phyloP scores from a whole-genome alignment of 1,140 invertebrate species.

The Macrobrachium rosenbergii region DNA sequence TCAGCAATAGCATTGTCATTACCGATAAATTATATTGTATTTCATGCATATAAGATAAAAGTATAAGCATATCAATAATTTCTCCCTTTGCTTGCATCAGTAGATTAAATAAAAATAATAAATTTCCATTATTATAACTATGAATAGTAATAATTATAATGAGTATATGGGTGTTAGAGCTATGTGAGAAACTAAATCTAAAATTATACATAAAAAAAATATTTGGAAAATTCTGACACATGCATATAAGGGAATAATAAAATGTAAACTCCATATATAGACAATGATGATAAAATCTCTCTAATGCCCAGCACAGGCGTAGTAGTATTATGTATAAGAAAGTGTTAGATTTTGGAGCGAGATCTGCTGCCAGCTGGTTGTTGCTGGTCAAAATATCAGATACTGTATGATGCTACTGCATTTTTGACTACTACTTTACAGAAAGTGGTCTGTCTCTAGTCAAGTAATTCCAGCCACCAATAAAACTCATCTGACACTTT shows the following conservation, averaged over 20 bases:
- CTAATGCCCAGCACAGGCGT: constrained; percentile 56
- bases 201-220: constrained; percentile 54
- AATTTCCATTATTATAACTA: constrained; percentile 51
- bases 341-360: constrained; percentile 50
- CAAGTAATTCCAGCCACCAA: not conserved
- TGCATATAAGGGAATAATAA: constrained; percentile 30
- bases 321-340: constrained; percentile 31
- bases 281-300: constrained; percentile 43
- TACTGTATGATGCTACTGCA: not conserved
- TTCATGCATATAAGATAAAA: constrained; percentile 57
- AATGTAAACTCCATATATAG: constrained; percentile 28
- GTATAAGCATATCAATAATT: constrained; percentile 58
- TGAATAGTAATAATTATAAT: constrained; percentile 55
- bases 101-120: constrained; percentile 51
- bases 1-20: constrained; percentile 63
- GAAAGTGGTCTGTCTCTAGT: not conserved
- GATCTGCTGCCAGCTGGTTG: constrained; percentile 31
- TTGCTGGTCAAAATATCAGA: constrained; percentile 37
- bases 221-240: constrained; percentile 48
- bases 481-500: constrained; percentile 1
- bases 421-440: constrained; percentile 4
- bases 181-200: constrained; percentile 49
- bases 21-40: constrained; percentile 59
- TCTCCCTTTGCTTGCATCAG: constrained; percentile 58
- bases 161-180: constrained; percentile 59